Percentiles rank a stretch among this genome's conserved stretches.
These are phyloP conservation scores for Bubo blakistoni DNA, from an alignment of 2,113 vertebrate species.

Conservation along the genomic window DNA sequence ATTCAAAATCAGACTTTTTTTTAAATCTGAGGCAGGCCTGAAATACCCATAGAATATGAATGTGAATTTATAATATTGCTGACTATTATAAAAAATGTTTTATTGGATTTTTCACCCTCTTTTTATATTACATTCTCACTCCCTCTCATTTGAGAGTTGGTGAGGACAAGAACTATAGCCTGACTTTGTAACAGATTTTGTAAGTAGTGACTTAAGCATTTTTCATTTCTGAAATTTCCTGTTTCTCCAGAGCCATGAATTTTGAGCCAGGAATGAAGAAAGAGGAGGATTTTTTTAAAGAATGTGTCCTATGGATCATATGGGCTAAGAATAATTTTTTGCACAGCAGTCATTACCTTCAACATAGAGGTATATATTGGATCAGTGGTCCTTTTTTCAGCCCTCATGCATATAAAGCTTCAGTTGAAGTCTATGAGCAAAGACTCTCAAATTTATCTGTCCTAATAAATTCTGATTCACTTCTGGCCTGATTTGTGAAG, in stretches of 20 bases:
- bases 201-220: background rate
- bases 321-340: background rate
- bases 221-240: background rate
- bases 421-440: background rate
- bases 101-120: constrained; percentile 51
- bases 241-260: background rate
- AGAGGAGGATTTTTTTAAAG: background rate
- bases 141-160: background rate
- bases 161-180: background rate
- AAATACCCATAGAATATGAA: constrained; percentile 67
- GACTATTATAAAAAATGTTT: constrained; percentile 60
- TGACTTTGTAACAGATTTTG: background rate
- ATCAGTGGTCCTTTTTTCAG: background rate
- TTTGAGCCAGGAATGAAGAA: background rate
- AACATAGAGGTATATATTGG: background rate
- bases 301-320: background rate
- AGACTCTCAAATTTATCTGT: background rate
- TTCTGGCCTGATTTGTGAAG: background rate
- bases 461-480: background rate
- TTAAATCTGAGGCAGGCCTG: constrained; percentile 54
- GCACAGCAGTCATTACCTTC: background rate
- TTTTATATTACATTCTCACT: background rate
- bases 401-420: background rate
- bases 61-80: constrained; percentile 59
- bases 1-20: constrained; percentile 59